Conservation (phyloP, 2,888 invertebrate genomes). For the Acheta domesticus region DNA sequence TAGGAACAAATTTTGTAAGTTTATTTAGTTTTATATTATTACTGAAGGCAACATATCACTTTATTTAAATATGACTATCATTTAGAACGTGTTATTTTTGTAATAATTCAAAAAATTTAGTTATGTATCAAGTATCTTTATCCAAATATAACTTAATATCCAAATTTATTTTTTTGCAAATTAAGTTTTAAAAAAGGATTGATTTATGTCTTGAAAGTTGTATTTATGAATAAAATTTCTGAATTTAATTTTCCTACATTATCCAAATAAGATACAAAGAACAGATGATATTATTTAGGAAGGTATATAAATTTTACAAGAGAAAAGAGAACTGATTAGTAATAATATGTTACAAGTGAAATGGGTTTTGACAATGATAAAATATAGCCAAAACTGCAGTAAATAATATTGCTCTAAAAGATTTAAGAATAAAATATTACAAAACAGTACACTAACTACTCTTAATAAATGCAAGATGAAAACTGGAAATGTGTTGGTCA, state of each 20-base stretch:
- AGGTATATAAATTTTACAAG: not conserved
- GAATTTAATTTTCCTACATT: not conserved
- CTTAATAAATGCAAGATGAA: not conserved
- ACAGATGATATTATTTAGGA: not conserved
- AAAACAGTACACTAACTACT: not conserved
- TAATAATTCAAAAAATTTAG: too few species aligned
- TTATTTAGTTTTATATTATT: too few species aligned
- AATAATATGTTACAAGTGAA: not conserved
- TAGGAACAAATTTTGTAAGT: not conserved
- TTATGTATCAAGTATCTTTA: too few species aligned
- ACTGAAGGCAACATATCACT: too few species aligned
- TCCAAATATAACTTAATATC: too few species aligned
- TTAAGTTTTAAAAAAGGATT: too few species aligned
- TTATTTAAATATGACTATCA: too few species aligned
- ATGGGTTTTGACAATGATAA: not conserved
- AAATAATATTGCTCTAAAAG: not conserved
- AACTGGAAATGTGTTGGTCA: not conserved
- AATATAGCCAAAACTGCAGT: not conserved
- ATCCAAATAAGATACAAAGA: not conserved
- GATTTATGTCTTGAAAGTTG: too few species aligned
- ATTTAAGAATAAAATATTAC: slow-evolving; percentile 18
- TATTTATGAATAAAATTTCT: too few species aligned
- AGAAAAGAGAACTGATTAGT: slow-evolving; percentile 19
- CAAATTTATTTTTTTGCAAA: too few species aligned
- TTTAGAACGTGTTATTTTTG: too few species aligned